A percentile compares a stretch with the other conserved stretches of the same genome.
phyloP scores from a whole-genome alignment of 2,888 invertebrate species.

The Lucinisca nassula region DNA sequence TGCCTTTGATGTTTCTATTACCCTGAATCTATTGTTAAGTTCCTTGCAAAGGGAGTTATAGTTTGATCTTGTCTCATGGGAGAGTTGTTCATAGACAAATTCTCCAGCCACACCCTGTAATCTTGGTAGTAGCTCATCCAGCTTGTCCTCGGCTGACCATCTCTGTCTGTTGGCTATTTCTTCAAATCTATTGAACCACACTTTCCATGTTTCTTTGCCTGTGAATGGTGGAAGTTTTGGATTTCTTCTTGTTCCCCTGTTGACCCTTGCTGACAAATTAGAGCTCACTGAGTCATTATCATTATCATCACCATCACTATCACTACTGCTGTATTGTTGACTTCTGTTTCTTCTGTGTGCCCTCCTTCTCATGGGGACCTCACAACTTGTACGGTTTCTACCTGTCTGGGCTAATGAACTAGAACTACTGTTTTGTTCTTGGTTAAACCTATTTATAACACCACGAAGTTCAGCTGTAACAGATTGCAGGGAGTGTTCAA shows the following conservation, averaged over 20 bases:
- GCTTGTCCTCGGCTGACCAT: too few relatives aligned
- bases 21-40: too few relatives aligned
- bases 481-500: not conserved
- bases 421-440: not conserved
- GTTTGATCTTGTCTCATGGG: too few relatives aligned
- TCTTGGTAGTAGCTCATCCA: too few relatives aligned
- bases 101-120: too few relatives aligned
- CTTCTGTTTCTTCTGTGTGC: not conserved
- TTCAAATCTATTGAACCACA: conserved; percentile 42
- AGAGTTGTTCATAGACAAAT: too few relatives aligned
- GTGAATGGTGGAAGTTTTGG: conserved; percentile 34
- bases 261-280: too few relatives aligned
- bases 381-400: too few relatives aligned
- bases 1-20: too few relatives aligned
- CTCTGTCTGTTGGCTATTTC: conserved; percentile 24
- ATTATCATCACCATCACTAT: not conserved
- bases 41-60: too few relatives aligned
- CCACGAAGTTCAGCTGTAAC: not conserved
- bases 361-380: not conserved
- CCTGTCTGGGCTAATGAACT: too few relatives aligned
- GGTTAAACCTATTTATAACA: not conserved
- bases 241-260: not conserved
- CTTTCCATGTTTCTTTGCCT: too few relatives aligned
- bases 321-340: not conserved
- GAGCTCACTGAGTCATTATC: not conserved